phyloP scores from a whole-genome alignment of 2,113 vertebrate genomes.

The Tetrax tetrax region DNA sequence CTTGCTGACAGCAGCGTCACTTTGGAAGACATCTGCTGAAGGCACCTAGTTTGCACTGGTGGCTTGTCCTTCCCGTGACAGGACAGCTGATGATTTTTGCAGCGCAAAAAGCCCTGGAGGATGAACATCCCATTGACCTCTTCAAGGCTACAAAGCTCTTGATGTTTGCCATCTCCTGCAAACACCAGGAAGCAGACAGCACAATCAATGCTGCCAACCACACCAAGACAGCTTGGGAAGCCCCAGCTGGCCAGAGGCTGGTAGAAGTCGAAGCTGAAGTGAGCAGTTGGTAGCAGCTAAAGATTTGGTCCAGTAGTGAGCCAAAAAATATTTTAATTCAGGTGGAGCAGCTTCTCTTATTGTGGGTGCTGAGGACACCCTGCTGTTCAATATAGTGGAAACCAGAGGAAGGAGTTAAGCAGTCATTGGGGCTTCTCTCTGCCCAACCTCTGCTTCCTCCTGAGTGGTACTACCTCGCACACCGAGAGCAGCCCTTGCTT shows the following conservation, averaged over 20 bases:
- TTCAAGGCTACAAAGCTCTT: neutral
- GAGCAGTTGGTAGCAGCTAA: neutral
- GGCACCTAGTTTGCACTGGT: neutral
- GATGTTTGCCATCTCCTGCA: neutral
- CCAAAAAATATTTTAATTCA: neutral
- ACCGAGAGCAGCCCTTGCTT: neutral
- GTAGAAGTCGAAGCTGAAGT: neutral
- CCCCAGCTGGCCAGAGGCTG: neutral
- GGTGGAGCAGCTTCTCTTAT: neutral
- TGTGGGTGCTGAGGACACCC: neutral
- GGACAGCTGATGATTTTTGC: neutral
- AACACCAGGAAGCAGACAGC: neutral
- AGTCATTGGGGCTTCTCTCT: neutral
- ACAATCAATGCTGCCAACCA: neutral
- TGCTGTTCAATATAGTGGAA: neutral
- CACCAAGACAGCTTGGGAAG: neutral
- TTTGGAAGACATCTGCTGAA: neutral
- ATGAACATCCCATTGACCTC: neutral
- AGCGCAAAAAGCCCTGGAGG: neutral
- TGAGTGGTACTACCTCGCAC: neutral
- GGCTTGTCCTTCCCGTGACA: fast-evolving
- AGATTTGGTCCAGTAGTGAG: neutral
- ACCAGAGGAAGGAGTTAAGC: neutral
- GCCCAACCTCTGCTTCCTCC: neutral
- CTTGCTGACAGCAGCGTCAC: neutral